Percentiles rank a stretch among this genome's conserved stretches.
Conservation (phyloP, 2,888 invertebrate genomes). For the Conistra vaccinii region DNA sequence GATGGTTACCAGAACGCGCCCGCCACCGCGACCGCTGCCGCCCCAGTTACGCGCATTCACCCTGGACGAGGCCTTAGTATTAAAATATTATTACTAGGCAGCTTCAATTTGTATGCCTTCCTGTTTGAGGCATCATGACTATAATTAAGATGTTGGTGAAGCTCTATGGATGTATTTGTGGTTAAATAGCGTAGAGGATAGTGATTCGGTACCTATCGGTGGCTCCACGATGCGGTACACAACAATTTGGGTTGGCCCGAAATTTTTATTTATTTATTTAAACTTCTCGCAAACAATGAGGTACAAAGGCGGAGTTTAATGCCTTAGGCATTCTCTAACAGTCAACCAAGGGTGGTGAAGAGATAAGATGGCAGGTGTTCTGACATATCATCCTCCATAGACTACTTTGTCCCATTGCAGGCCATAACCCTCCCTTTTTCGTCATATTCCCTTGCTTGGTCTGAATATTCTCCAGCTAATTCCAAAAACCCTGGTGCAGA, state of each 20-base stretch:
- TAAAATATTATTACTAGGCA: conserved; percentile 56
- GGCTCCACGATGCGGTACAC: no score
- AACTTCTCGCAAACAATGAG: no score
- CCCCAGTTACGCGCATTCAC: background rate
- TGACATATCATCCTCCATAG: no score
- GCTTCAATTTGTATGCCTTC: conserved; percentile 50
- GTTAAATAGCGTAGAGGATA: background rate
- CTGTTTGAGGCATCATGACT: conserved; percentile 43
- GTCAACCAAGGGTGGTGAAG: no score
- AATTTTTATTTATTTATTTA: no score
- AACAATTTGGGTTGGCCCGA: no score
- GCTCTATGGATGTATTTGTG: background rate
- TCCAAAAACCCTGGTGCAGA: no score
- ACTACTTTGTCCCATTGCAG: background rate
- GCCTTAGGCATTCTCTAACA: no score
- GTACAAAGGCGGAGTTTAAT: no score
- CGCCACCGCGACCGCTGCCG: conserved; percentile 1
- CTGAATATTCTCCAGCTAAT: background rate
- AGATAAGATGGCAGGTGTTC: no score
- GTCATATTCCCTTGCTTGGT: background rate
- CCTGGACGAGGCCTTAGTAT: conserved; percentile 22
- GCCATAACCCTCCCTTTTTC: background rate
- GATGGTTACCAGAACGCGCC: background rate
- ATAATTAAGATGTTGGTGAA: conserved; percentile 45
- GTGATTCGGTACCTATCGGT: background rate